Conservation (phyloP, 2,797 vertebrate species). For the Poeciliopsis turneri region DNA sequence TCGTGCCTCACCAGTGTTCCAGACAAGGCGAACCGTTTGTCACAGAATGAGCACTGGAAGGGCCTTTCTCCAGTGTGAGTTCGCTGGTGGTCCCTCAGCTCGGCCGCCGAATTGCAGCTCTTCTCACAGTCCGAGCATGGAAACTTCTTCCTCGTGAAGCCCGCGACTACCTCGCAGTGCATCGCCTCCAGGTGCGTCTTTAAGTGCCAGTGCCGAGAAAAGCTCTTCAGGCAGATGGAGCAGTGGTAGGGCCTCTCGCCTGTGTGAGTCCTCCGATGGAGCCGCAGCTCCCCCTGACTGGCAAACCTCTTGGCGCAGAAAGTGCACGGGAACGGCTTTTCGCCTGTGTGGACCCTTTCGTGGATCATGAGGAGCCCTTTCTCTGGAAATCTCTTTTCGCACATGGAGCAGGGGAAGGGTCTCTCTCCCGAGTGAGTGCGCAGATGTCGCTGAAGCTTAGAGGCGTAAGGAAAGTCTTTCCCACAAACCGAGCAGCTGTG, state of each 20-base stretch:
- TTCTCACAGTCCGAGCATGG: constrained; percentile 75
- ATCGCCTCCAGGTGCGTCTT: constrained; percentile 78
- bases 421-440: constrained; percentile 78
- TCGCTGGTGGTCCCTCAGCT: constrained; percentile 75
- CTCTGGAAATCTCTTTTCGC: constrained; percentile 78
- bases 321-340: constrained; percentile 76
- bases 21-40: constrained; percentile 74
- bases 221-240: constrained; percentile 75
- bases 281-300: constrained; percentile 76
- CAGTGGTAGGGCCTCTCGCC: constrained; percentile 78
- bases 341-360: constrained; percentile 75
- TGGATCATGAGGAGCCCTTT: constrained; percentile 80
- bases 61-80: constrained; percentile 79
- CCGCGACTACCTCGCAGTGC: constrained; percentile 71
- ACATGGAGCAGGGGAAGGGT: constrained; percentile 77
- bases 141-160: constrained; percentile 74
- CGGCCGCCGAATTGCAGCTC: constrained; percentile 77
- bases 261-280: constrained; percentile 76
- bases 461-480: constrained; percentile 76
- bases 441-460: constrained; percentile 77
- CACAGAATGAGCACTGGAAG: constrained; percentile 78
- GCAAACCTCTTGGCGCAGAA: constrained; percentile 78
- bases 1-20: constrained; percentile 77
- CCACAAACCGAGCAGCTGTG: constrained; percentile 76
- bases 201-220: constrained; percentile 77